Evolutionary conservation across 2,113 vertebrate genomes (phyloP).

Genomic region (Passerina amoena): DNA sequence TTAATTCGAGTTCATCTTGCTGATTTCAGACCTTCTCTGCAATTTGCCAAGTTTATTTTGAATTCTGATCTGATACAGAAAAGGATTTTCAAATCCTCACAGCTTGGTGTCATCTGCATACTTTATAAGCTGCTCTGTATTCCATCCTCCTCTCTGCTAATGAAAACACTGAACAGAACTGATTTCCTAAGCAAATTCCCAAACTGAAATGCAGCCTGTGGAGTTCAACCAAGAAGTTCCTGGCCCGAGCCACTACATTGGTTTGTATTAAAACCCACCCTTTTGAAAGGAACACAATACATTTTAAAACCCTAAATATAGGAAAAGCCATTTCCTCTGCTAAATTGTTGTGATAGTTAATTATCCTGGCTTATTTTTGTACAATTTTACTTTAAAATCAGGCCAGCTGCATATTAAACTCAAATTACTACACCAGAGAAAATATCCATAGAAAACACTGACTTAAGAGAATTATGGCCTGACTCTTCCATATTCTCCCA

Average conservation of each 20-base stretch:
- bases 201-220: neutral
- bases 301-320: neutral
- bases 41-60: slow-evolving; percentile 24
- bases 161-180: neutral
- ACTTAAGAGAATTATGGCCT: neutral
- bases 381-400: neutral
- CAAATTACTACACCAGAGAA: neutral
- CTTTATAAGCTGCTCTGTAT: slow-evolving; percentile 46
- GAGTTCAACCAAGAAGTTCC: neutral
- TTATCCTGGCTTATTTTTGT: neutral
- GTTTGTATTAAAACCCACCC: neutral
- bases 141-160: neutral
- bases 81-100: slow-evolving; percentile 4
- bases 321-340: neutral
- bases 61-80: slow-evolving; percentile 13
- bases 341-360: neutral
- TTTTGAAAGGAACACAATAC: neutral
- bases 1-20: neutral
- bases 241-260: neutral
- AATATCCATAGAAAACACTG: neutral
- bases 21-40: slow-evolving; percentile 6
- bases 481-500: neutral
- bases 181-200: slow-evolving; percentile 25
- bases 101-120: slow-evolving; percentile 38
- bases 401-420: neutral